Percentiles rank a stretch among this genome's conserved stretches.
These are phyloP conservation scores for Drosophila villosipedis DNA, from an alignment of 2,888 invertebrate genomes.

Conservation along the genomic window DNA sequence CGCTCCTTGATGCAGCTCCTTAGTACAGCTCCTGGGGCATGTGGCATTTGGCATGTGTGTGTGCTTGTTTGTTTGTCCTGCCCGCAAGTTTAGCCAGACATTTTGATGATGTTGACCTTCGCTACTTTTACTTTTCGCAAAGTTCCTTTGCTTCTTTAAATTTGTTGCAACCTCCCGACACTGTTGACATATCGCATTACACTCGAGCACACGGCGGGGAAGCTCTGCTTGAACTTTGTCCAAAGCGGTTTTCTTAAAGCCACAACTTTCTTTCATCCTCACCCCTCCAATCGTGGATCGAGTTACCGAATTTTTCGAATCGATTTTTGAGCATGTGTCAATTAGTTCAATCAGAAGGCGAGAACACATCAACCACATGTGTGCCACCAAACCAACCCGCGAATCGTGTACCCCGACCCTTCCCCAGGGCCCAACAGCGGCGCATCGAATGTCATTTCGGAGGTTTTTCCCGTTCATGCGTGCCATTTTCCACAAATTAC, in stretches of 20 bases:
- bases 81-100: conserved; percentile 67
- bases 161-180: conserved; percentile 60
- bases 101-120: conserved; percentile 81
- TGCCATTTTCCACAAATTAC: conserved; percentile 32
- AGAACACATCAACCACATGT: conserved; percentile 68
- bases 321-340: conserved; percentile 67
- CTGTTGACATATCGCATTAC: conserved; percentile 83
- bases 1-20: conserved; percentile 14
- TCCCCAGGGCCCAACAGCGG: conserved; percentile 3
- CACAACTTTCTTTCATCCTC: background rate
- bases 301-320: conserved; percentile 55
- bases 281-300: conserved; percentile 27
- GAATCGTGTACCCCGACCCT: conserved; percentile 28
- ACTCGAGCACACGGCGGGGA: conserved; percentile 28
- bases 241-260: conserved; percentile 29
- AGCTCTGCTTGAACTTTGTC: conserved; percentile 29
- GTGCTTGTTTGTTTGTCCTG: conserved; percentile 44
- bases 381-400: conserved; percentile 42
- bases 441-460: conserved; percentile 48
- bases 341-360: conserved; percentile 75
- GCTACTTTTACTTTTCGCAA: conserved; percentile 76
- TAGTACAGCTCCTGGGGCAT: conserved; percentile 38
- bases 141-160: conserved; percentile 62
- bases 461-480: conserved; percentile 30
- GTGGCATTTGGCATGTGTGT: conserved; percentile 27